Evolutionary conservation across 30 jellyfish, hydroid and myxozoan species (phyloP), one percentile per base, ranked within the genome.

Genomic region (Turritopsis rubra): DNA sequence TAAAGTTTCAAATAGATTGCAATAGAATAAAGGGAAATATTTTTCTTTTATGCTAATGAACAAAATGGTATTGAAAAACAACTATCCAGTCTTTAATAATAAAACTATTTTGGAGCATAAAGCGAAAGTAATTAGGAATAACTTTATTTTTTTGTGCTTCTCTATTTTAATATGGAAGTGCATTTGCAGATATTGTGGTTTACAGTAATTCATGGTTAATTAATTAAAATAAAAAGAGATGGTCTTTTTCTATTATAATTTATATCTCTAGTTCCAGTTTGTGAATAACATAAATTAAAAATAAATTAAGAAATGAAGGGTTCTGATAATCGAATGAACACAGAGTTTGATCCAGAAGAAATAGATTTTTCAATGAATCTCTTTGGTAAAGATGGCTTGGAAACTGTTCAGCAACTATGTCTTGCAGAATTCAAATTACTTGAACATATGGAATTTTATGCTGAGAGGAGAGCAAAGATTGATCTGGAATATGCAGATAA

Each of bases 401-500:
- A 80, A 4, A 41, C 52, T 18, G 87, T 80, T 80, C 27, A 52
- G 19, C 52, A 31, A 24, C 28, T 80, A 26, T 22, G 29, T 23
- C 79, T 52, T n/a, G 81, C 83, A 31, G 97, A 91, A 71, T 78
- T 79, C 16, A 87, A 87, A 71, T 74, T 87, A 8, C 86, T 82
- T 52, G 96, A 91, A 86, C 88, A 80, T n/a, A 80, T 91, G 81
- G 76, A 90, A 41, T 31, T 8, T 23, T 91, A 91, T 30, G 82
- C 85, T 7, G 95, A 87, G 23, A 86, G 73, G 73, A 79, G 97
- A 71, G 86, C 90, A 18, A 83, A 83, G 30, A 17, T 91, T 21
- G 96, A 91, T 54, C 22, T 52, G 20, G 97, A 91, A 18, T 91
- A 91, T 72, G 97, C 96, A 13, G 90, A 82, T 0, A 91, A 86